Conservation (phyloP, 35 echinoderm and acorn worm genomes). For the Heliocidaris tuberculata region DNA sequence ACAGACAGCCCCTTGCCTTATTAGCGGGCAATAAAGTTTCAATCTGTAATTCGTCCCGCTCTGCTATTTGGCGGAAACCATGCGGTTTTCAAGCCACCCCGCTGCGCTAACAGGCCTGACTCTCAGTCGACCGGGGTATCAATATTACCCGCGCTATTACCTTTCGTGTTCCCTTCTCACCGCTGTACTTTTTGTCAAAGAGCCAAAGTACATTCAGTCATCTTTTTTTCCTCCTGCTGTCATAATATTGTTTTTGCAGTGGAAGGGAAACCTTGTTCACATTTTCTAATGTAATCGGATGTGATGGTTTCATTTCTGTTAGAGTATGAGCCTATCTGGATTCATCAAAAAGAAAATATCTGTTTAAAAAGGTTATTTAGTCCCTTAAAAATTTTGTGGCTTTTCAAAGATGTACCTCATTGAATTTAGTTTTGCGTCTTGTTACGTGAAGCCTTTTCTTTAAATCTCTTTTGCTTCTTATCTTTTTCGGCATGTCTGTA, state of each 20-base stretch:
- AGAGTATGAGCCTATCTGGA: background rate
- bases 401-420: too few species aligned
- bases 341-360: background rate
- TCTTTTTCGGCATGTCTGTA: too few species aligned
- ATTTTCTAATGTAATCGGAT: background rate
- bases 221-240: background rate
- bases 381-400: background rate
- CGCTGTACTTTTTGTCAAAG: background rate
- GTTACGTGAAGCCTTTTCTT: too few species aligned
- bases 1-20: background rate
- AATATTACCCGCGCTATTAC: constrained; percentile 12
- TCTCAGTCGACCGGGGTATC: background rate
- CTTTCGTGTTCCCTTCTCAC: background rate
- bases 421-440: too few species aligned
- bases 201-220: background rate
- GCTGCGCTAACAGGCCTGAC: constrained; percentile 42
- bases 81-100: constrained; percentile 30
- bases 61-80: constrained; percentile 13
- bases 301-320: background rate
- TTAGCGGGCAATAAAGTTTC: constrained; percentile 52
- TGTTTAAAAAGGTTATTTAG: background rate
- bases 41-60: constrained; percentile 48
- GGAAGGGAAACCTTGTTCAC: background rate
- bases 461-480: too few species aligned
- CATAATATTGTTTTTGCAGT: background rate